Conservation (phyloP, 1,140 invertebrate species). For the Trichoplusia ni region DNA sequence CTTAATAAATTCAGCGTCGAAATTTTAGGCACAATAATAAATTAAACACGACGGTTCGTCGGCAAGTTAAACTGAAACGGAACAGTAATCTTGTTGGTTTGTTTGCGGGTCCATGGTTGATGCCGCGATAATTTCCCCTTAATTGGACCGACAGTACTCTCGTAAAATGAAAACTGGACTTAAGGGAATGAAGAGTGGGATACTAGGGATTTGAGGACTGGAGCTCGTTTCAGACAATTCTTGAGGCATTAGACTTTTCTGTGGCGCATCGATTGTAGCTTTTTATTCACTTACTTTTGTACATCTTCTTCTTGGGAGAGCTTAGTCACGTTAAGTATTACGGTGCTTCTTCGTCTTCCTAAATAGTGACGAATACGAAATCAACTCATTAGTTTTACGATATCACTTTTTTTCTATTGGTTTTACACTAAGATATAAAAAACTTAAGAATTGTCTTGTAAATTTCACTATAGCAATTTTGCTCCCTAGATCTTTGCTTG, state of each 20-base stretch:
- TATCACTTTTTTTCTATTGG: no score
- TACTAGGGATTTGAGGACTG: not conserved
- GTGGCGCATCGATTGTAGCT: no score
- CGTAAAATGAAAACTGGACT: constrained; percentile 34
- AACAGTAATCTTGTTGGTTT: constrained; percentile 29
- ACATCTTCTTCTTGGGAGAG: no score
- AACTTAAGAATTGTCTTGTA: no score
- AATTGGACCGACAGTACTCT: constrained; percentile 21
- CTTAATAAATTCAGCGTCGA: constrained; percentile 3
- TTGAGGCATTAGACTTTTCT: constrained; percentile 45
- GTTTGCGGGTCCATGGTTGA: constrained; percentile 23
- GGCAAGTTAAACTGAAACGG: constrained; percentile 23
- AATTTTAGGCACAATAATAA: constrained; percentile 21
- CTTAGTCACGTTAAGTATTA: no score
- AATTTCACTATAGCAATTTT: no score
- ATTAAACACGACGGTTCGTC: constrained; percentile 9
- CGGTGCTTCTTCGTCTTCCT: no score
- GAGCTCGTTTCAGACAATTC: constrained; percentile 29
- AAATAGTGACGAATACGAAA: no score
- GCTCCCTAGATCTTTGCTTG: no score
- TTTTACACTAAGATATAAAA: no score
- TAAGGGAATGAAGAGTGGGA: not conserved
- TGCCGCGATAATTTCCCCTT: constrained; percentile 28
- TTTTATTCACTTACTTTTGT: no score
- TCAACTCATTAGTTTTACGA: no score